Conservation (phyloP, 2,113 vertebrate species). For the Monarcha castaneiventris region DNA sequence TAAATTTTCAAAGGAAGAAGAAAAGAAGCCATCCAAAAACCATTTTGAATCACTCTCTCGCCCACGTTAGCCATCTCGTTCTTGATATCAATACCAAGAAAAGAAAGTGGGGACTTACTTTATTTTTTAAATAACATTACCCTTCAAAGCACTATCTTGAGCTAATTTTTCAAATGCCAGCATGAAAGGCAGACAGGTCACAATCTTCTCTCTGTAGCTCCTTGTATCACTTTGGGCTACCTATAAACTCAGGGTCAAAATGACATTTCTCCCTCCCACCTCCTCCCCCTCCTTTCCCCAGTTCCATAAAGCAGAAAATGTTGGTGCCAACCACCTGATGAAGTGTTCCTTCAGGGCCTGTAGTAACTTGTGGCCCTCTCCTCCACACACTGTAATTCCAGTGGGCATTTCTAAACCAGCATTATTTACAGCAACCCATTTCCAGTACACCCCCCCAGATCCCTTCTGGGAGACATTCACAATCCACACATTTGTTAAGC, state of each 20-base stretch:
- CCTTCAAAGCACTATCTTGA: conserved; percentile 10
- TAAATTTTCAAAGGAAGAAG: conserved; percentile 47
- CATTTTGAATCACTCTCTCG: neutral
- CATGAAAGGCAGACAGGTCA: neutral
- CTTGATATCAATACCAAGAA: neutral
- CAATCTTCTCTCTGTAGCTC: neutral
- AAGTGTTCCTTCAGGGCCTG: neutral
- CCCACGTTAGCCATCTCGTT: neutral
- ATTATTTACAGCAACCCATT: neutral
- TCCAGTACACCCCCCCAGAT: neutral
- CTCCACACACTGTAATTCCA: neutral
- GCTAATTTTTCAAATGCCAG: conserved; percentile 16
- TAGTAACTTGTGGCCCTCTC: neutral
- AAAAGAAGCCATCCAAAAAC: neutral
- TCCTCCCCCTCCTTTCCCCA: neutral
- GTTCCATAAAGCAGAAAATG: neutral
- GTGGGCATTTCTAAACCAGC: neutral
- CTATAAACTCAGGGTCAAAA: neutral
- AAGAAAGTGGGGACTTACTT: neutral
- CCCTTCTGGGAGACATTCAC: neutral
- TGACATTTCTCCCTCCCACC: neutral
- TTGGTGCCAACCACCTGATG: neutral
- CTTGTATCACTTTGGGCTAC: neutral
- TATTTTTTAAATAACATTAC: neutral
- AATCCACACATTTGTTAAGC: neutral